phyloP scores from a whole-genome alignment of 2,113 vertebrate genomes.

The Sprattus sprattus region DNA sequence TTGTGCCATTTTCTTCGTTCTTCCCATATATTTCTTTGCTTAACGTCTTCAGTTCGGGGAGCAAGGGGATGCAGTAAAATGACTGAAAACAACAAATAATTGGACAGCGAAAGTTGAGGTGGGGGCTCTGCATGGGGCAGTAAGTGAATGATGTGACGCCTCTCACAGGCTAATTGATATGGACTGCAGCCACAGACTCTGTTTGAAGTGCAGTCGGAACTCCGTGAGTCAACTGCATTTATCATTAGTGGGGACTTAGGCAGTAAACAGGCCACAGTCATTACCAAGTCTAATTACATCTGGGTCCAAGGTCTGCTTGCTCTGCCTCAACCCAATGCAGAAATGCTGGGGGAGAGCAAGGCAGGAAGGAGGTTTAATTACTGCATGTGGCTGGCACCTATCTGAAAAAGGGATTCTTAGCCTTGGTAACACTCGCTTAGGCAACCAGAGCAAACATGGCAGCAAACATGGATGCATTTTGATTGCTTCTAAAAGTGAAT shows the following conservation, averaged over 20 bases:
- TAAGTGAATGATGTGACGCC: slow-evolving; percentile 58
- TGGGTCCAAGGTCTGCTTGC: slow-evolving; percentile 57
- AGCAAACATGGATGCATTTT: not conserved
- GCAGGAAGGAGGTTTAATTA: not conserved
- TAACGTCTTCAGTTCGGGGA: not conserved
- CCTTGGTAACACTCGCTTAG: not conserved
- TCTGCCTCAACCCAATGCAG: slow-evolving; percentile 49
- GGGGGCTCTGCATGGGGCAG: slow-evolving; percentile 20
- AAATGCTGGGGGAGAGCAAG: slow-evolving; percentile 30
- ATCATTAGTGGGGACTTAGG: slow-evolving; percentile 72
- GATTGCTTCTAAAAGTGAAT: not conserved
- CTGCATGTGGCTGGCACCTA: not conserved
- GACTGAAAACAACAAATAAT: not conserved
- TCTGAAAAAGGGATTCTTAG: not conserved
- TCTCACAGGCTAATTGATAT: slow-evolving; percentile 61
- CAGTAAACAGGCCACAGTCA: slow-evolving; percentile 75
- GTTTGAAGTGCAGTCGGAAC: slow-evolving; percentile 61
- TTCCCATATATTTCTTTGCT: not conserved
- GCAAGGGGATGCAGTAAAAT: not conserved
- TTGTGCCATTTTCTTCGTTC: not conserved
- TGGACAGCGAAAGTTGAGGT: not conserved
- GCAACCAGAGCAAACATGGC: not conserved
- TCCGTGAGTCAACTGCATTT: slow-evolving; percentile 67
- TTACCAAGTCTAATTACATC: slow-evolving; percentile 79
- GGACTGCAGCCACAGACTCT: slow-evolving; percentile 51